These are phyloP conservation scores for Silurus glanis DNA, from an alignment of 2,113 vertebrate genomes.

Conservation along the genomic window DNA sequence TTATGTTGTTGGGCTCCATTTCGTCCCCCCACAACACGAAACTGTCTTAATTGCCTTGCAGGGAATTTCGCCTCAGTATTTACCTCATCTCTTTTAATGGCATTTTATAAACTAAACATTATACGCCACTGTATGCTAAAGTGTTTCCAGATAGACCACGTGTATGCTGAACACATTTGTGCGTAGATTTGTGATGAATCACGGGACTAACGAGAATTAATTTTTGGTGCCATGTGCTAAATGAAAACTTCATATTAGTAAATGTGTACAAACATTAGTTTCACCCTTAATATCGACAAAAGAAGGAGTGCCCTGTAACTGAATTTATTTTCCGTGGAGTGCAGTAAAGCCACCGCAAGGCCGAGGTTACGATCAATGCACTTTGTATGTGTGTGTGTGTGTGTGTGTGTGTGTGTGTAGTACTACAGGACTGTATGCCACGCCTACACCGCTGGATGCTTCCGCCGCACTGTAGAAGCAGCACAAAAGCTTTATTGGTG, in stretches of 20 bases:
- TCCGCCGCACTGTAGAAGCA: conserved; percentile 71
- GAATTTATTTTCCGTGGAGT: conserved; percentile 17
- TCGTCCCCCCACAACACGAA: conserved; percentile 92
- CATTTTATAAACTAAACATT: background rate
- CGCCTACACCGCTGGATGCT: conserved; percentile 66
- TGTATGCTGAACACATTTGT: background rate
- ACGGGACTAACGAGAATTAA: background rate
- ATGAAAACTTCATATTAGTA: conserved; percentile 7
- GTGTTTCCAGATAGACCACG: background rate
- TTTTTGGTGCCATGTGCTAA: background rate
- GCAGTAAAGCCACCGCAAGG: conserved; percentile 73
- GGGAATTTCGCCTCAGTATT: conserved; percentile 83
- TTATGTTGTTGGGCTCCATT: conserved; percentile 96
- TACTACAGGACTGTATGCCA: conserved; percentile 59
- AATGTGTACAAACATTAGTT: conserved; percentile 13
- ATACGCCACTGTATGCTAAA: background rate
- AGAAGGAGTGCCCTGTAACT: conserved; percentile 6
- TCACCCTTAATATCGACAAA: background rate
- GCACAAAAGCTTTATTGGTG: conserved; percentile 77
- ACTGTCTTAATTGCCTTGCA: conserved; percentile 97
- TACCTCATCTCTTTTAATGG: conserved; percentile 50
- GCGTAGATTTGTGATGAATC: background rate
- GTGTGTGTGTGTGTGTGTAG: conserved; percentile 42
- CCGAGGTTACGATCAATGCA: conserved; percentile 97
- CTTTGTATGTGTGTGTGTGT: conserved; percentile 58